Base-by-base conservation (phyloP, 2,888 invertebrate genomes). In the Nephrocerus scutellatus region DNA sequence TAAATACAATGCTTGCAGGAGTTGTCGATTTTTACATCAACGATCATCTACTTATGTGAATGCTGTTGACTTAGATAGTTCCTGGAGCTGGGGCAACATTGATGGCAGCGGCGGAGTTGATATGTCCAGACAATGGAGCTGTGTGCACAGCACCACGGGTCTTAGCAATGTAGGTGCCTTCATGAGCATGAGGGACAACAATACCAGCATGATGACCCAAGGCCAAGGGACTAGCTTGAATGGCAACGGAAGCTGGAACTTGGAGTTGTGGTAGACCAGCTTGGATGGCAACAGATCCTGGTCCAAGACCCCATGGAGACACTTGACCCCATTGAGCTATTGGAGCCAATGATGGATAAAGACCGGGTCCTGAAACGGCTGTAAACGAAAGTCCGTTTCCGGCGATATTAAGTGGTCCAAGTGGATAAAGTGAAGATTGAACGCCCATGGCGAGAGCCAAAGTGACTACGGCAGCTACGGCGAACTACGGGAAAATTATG, bases 101-200 rank as follows among this genome's bases (percentile, higher is more conserved):
- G 36, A 65, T 49, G 5, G 67, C 59, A 41, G 65, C 60, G 42
- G 63, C 66, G 2, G 66, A 67, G 43, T 58, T 57, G 42, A 61
- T 54, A 49, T 67, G 66, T 41, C 66, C 66, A 36, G 66, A 58
- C 30, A 67, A 53, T 34, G 67, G 66, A 32, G 66, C 66, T 28
- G 63, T 58, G 41, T 67, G 66, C 25, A 66, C 56, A 42, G 66
- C 66, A 43, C 66, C 66, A 51, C 64, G 67, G 21, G 65, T 67
- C 51, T 67, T 58, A 42, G 66, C 66, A 5, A 67, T 61, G 46
- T 67, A 67, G 30, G 57, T 59, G 41, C 65, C 65, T 46, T 59
- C 60, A 51, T 58, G 59, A 44, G 70, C 52, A 62, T 70, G 53
- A 50, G 68, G 44, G 63, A 67, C 56, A 57, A 62, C 47, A 56